These are phyloP conservation scores for Sebastes diploproa DNA, from an alignment of 2,797 vertebrate species.

Conservation along the genomic window DNA sequence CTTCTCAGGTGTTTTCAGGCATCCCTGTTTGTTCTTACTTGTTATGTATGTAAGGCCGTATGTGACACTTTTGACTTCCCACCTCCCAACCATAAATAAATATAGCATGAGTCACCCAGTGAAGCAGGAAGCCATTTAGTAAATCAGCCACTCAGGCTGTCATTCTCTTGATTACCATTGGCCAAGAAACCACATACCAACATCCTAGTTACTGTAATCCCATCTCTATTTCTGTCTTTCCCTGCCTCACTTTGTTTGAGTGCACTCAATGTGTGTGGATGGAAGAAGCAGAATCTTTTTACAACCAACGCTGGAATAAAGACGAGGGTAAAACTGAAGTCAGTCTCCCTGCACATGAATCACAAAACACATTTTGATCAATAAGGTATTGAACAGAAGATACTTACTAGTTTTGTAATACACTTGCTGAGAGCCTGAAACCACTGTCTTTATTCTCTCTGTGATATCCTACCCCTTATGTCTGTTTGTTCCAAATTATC, in stretches of 20 bases:
- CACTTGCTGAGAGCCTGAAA: neutral
- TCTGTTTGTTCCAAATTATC: slow-evolving; percentile 20
- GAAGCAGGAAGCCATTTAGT: neutral
- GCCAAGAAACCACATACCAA: no score
- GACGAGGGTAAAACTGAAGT: neutral
- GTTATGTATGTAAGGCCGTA: neutral
- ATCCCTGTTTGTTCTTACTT: neutral
- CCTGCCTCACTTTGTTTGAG: no score
- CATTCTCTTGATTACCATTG: no score
- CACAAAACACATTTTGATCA: neutral
- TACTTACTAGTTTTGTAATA: neutral
- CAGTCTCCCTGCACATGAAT: neutral
- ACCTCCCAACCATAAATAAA: neutral
- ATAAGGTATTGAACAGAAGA: neutral
- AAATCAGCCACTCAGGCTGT: neutral
- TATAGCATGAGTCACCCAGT: neutral
- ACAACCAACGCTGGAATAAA: neutral
- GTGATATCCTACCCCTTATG: neutral
- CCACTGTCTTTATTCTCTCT: neutral
- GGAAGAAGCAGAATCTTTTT: neutral
- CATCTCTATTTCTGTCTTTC: neutral
- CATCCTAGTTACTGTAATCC: neutral
- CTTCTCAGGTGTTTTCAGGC: neutral
- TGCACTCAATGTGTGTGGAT: neutral
- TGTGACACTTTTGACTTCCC: neutral